These are phyloP conservation scores for Diarsia mendica DNA, from an alignment of 2,888 invertebrate genomes.

Conservation along the genomic window DNA sequence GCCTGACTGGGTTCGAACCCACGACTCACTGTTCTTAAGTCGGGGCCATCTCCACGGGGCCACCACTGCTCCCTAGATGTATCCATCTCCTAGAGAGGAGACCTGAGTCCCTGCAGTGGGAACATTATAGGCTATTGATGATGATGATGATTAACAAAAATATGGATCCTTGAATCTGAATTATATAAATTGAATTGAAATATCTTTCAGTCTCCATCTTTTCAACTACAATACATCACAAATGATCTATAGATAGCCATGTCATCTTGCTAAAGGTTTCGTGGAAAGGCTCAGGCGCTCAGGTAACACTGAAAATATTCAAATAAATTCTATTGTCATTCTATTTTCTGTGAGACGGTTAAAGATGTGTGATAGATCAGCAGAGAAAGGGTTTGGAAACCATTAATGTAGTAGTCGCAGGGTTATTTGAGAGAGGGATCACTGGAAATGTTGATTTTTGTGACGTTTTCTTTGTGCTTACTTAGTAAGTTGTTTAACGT, in stretches of 20 bases:
- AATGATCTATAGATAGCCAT: not conserved
- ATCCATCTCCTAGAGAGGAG: too few species aligned
- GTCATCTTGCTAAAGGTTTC: not conserved
- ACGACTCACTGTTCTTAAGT: too few species aligned
- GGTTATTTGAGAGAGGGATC: slow-evolving; percentile 4
- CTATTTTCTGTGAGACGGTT: not conserved
- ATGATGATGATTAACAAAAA: too few species aligned
- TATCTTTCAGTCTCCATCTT: not conserved
- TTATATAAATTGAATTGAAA: too few species aligned
- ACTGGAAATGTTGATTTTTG: not conserved
- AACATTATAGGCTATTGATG: too few species aligned
- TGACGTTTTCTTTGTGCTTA: not conserved
- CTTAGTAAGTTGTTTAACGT: not conserved
- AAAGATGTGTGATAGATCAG: not conserved
- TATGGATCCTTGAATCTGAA: too few species aligned
- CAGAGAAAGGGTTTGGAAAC: slow-evolving; percentile 4
- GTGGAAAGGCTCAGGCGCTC: not conserved
- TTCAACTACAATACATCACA: not conserved
- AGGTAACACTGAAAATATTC: slow-evolving; percentile 21
- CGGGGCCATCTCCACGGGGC: too few species aligned
- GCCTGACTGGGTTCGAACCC: too few species aligned
- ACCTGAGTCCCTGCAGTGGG: too few species aligned
- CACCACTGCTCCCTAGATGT: too few species aligned
- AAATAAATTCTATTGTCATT: slow-evolving; percentile 40
- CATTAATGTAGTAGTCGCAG: not conserved